phyloP scores from a whole-genome alignment of 2,888 invertebrate species.

The Tetanocera ferruginea region DNA sequence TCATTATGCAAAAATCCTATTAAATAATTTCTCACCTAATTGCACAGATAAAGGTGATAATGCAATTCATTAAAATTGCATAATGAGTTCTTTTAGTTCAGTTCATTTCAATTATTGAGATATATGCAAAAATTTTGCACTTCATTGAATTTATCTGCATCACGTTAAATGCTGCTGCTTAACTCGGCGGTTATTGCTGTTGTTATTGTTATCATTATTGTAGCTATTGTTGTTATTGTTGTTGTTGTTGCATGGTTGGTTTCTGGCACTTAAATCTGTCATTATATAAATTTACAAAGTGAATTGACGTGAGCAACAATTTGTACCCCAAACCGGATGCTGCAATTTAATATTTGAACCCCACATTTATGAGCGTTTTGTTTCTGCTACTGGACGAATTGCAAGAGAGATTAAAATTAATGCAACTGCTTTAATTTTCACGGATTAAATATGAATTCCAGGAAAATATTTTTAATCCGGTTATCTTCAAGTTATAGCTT shows the following conservation, averaged over 20 bases:
- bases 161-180: neutral
- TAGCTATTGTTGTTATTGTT: neutral
- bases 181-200: neutral
- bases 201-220: neutral
- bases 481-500: too few relatives aligned
- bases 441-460: too few relatives aligned
- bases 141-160: constrained; percentile 39
- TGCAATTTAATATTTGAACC: constrained; percentile 12
- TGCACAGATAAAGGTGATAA: constrained; percentile 52
- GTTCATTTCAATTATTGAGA: constrained; percentile 5
- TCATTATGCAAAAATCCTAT: constrained; percentile 46
- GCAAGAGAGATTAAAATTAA: neutral
- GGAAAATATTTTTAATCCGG: too few relatives aligned
- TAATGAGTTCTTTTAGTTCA: neutral
- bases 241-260: too few relatives aligned
- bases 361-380: neutral
- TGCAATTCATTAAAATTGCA: constrained; percentile 30
- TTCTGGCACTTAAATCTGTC: neutral
- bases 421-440: too few relatives aligned
- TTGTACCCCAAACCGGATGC: constrained; percentile 6
- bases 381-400: constrained; percentile 27
- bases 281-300: neutral
- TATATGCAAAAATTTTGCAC: constrained; percentile 38
- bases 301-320: neutral
- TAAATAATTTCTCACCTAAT: constrained; percentile 63